Conservation (phyloP, 2,113 vertebrate species). For the Pithys albifrons region DNA sequence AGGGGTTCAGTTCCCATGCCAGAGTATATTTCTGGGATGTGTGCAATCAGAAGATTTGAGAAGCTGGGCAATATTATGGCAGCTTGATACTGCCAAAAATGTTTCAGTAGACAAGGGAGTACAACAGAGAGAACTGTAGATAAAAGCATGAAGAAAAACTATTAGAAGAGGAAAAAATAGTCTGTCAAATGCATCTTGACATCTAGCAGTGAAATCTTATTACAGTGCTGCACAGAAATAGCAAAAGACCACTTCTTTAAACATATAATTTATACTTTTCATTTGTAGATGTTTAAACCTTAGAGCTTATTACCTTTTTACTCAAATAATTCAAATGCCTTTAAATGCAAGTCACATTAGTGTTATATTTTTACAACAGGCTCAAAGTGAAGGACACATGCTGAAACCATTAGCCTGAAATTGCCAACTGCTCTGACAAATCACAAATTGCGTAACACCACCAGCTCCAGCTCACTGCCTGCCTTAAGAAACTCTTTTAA, state of each 20-base stretch:
- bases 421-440: neutral
- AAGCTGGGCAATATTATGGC: neutral
- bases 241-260: conserved; percentile 2
- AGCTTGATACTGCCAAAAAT: conserved; percentile 2
- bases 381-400: neutral
- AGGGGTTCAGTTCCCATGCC: neutral
- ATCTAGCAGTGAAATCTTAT: conserved; percentile 17
- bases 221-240: neutral
- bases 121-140: neutral
- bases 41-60: neutral
- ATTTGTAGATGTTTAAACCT: neutral
- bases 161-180: neutral
- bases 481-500: neutral
- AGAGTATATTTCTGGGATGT: neutral
- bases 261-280: neutral
- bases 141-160: neutral
- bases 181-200: conserved; percentile 24
- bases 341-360: conserved; percentile 7
- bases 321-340: conserved; percentile 6
- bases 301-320: neutral
- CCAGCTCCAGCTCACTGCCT: neutral
- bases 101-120: neutral
- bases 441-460: neutral
- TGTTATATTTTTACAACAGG: neutral
- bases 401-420: neutral